Conservation (phyloP, 2,888 invertebrate species). For the Tetragnatha montana region DNA sequence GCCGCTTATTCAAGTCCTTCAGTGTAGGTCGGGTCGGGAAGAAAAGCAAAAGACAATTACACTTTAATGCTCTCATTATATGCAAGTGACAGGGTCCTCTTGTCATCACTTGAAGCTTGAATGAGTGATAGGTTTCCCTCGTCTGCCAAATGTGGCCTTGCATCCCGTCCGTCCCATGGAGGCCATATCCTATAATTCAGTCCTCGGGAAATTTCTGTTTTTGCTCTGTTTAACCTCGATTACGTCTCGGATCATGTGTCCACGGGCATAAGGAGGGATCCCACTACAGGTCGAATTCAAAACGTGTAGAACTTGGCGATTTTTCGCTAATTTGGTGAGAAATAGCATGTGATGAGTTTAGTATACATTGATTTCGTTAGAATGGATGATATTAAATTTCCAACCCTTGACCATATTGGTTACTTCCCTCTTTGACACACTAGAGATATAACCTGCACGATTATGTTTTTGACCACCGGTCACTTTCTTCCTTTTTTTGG, state of each 20-base stretch:
- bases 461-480: too few relatives aligned
- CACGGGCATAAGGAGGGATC: too few relatives aligned
- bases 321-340: too few relatives aligned
- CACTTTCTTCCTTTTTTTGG: too few relatives aligned
- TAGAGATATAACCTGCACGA: too few relatives aligned
- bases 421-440: too few relatives aligned
- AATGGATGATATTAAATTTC: too few relatives aligned
- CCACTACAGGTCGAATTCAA: too few relatives aligned
- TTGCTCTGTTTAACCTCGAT: background rate
- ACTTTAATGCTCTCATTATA: constrained; percentile 38
- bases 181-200: background rate
- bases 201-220: background rate
- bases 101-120: constrained; percentile 20
- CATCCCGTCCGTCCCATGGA: background rate
- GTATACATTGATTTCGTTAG: too few relatives aligned
- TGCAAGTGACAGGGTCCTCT: constrained; percentile 28
- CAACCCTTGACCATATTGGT: too few relatives aligned
- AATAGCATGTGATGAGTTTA: too few relatives aligned
- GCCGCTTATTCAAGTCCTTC: constrained; percentile 10
- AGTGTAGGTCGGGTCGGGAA: background rate
- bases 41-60: constrained; percentile 12
- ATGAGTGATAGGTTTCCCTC: constrained; percentile 26
- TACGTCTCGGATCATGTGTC: background rate
- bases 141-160: constrained; percentile 19
- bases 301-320: too few relatives aligned